These are phyloP conservation scores for Smutsia temminckii DNA, from an alignment of 2,797 vertebrate genomes.

Conservation along the genomic window DNA sequence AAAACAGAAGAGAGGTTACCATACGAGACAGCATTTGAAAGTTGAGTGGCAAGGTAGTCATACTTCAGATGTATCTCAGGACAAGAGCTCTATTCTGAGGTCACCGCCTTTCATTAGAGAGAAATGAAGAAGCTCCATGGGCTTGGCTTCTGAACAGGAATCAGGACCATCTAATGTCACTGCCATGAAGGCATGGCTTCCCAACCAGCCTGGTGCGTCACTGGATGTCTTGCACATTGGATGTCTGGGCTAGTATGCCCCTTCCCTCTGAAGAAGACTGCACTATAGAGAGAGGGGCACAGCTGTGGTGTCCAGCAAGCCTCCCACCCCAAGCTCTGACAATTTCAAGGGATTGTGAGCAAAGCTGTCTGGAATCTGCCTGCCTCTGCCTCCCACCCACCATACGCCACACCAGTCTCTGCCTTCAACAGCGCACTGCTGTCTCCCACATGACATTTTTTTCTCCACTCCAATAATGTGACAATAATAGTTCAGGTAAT, in stretches of 20 bases:
- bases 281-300: background rate
- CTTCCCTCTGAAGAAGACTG: background rate
- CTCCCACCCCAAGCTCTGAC: rapidly evolving
- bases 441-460: too few species aligned
- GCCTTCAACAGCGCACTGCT: background rate
- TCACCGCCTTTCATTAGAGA: background rate
- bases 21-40: background rate
- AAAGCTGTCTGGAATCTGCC: background rate
- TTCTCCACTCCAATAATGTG: background rate
- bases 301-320: background rate
- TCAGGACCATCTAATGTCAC: background rate
- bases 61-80: background rate
- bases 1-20: background rate
- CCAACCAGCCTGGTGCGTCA: background rate
- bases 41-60: background rate
- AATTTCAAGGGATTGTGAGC: background rate
- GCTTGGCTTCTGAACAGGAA: background rate
- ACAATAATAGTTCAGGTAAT: background rate
- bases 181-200: background rate
- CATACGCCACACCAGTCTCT: background rate
- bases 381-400: background rate
- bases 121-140: background rate
- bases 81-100: background rate
- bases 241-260: too few species aligned
- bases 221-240: background rate